phyloP scores from a whole-genome alignment of 2,888 invertebrate genomes.

The Spodoptera picta region DNA sequence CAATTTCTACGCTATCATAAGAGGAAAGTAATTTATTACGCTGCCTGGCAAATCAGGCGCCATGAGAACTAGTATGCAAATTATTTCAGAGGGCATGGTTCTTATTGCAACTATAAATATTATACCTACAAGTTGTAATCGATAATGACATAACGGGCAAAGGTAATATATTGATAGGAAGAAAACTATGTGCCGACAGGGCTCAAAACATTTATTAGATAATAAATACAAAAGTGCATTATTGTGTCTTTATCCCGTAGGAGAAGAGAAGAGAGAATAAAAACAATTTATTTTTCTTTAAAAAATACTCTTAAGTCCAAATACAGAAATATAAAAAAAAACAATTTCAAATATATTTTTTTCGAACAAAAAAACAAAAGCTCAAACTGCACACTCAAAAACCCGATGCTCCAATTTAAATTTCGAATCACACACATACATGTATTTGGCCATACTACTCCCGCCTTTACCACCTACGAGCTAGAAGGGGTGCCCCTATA shows the following conservation, averaged over 20 bases:
- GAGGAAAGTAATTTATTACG: not conserved
- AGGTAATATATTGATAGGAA: too few relatives aligned
- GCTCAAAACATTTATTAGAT: too few relatives aligned
- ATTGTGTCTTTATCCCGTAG: too few relatives aligned
- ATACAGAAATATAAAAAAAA: too few relatives aligned
- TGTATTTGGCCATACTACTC: conserved; percentile 59
- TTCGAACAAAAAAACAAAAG: conserved; percentile 7
- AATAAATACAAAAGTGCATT: too few relatives aligned
- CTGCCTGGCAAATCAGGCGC: conserved; percentile 19
- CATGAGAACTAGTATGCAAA: conserved; percentile 26
- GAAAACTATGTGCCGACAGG: too few relatives aligned
- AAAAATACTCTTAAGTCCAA: too few relatives aligned
- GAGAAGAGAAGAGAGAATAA: too few relatives aligned
- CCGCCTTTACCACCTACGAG: conserved; percentile 68
- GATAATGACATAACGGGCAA: too few relatives aligned
- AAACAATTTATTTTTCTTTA: too few relatives aligned
- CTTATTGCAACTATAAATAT: conserved; percentile 1
- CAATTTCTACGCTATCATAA: not conserved
- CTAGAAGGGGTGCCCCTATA: conserved; percentile 86
- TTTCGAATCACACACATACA: conserved; percentile 54
- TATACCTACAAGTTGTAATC: too few relatives aligned
- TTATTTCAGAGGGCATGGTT: conserved; percentile 9
- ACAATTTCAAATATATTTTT: too few relatives aligned
- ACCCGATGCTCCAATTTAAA: conserved; percentile 59
- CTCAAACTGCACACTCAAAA: conserved; percentile 43